phyloP scores from a whole-genome alignment of 2,797 vertebrate species.

The Rhabdomys pumilio region DNA sequence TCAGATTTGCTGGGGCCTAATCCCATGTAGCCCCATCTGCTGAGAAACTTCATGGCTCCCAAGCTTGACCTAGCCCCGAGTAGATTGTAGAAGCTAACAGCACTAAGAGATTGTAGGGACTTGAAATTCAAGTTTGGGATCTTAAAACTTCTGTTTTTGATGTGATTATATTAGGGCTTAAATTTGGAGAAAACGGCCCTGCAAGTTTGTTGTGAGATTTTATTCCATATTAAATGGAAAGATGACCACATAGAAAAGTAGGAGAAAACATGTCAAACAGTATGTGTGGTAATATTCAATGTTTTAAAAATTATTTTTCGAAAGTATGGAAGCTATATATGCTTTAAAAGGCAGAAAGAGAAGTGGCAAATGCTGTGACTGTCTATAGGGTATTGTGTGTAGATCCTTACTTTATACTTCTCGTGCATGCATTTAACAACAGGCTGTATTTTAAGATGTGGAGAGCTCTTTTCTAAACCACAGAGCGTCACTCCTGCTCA shows the following conservation, averaged over 20 bases:
- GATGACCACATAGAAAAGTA: neutral
- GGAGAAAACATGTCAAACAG: neutral
- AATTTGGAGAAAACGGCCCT: neutral
- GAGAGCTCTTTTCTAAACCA: neutral
- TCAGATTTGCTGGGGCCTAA: neutral
- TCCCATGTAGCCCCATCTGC: neutral
- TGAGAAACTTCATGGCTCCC: neutral
- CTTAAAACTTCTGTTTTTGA: neutral
- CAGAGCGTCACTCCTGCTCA: neutral
- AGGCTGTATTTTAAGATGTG: neutral
- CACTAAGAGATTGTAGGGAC: neutral
- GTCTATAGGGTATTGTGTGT: neutral
- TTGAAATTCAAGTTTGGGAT: neutral
- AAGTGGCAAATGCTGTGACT: neutral
- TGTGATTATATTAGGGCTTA: neutral
- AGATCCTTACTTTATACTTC: neutral
- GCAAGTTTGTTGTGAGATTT: slow-evolving; percentile 14
- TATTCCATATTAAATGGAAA: neutral
- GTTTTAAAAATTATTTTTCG: slow-evolving; percentile 46
- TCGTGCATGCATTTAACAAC: neutral
- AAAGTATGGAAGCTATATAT: neutral
- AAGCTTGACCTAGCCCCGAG: neutral
- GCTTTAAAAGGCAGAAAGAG: neutral
- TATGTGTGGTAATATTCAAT: neutral
- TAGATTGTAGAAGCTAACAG: neutral